Conservation (phyloP, 2,888 invertebrate species). For the Troides oblongomaculatus region DNA sequence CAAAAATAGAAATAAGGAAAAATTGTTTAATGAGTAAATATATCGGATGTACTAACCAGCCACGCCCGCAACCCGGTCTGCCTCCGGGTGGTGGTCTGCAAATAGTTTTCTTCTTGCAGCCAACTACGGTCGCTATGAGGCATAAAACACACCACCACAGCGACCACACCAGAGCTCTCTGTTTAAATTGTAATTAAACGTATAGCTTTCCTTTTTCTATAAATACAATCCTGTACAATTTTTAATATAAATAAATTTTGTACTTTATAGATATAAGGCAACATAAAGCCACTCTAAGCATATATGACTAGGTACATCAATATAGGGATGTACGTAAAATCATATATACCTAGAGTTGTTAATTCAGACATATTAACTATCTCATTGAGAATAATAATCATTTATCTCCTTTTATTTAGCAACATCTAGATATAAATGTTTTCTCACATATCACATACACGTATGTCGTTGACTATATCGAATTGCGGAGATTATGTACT, state of each 20-base stretch:
- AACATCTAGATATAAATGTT: not conserved
- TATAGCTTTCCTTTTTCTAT: not conserved
- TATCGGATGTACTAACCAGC: constrained; percentile 30
- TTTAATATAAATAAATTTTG: no score
- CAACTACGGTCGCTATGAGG: constrained; percentile 42
- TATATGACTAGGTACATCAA: no score
- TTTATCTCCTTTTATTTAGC: no score
- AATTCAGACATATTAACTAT: no score
- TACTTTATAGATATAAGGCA: no score
- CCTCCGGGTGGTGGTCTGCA: constrained; percentile 67
- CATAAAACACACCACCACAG: constrained; percentile 39
- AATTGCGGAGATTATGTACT: not conserved
- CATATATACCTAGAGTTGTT: no score
- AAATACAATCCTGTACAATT: no score
- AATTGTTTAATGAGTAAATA: not conserved
- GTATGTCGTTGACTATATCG: not conserved
- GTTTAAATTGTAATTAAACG: not conserved
- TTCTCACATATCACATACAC: not conserved
- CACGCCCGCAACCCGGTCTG: constrained; percentile 61
- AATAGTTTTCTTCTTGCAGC: constrained; percentile 60
- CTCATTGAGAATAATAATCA: no score
- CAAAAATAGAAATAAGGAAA: not conserved
- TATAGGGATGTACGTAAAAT: no score
- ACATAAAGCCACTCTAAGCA: no score
- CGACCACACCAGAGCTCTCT: constrained; percentile 30